Percentiles rank a stretch among this genome's conserved stretches.
Conservation (phyloP, 2,113 vertebrate genomes). For the Felis chaus region DNA sequence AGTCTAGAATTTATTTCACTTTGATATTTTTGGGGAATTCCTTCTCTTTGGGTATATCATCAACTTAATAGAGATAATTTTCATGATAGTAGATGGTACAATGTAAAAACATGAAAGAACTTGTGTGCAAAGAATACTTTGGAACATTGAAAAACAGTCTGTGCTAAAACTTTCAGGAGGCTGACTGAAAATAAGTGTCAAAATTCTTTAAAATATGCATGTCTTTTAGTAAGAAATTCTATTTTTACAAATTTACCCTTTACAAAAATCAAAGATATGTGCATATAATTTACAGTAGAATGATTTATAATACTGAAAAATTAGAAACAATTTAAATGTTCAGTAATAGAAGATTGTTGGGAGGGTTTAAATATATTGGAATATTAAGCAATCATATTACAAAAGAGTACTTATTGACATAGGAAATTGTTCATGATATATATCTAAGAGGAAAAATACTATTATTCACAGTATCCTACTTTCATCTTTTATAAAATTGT, state of each 20-base stretch:
- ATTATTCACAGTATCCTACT: conserved; percentile 12
- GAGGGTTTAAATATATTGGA: conserved; percentile 33
- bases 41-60: neutral
- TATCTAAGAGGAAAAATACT: neutral
- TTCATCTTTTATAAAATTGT: conserved; percentile 30
- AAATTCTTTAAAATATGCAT: neutral
- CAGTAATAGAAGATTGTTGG: conserved; percentile 6
- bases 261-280: conserved; percentile 18
- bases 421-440: conserved; percentile 34
- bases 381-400: conserved; percentile 40
- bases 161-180: neutral
- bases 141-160: neutral
- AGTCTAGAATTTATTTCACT: conserved; percentile 1
- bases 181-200: conserved; percentile 29
- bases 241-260: conserved; percentile 37
- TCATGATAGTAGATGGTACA: neutral
- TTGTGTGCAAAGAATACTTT: neutral
- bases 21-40: neutral
- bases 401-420: conserved; percentile 38
- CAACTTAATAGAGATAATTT: conserved; percentile 12
- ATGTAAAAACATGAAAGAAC: neutral
- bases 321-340: conserved; percentile 50
- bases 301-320: conserved; percentile 39
- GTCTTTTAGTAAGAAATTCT: conserved; percentile 41
- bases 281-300: neutral